These are phyloP conservation scores for Didymodactylos carnosus DNA, from an alignment of 2,888 invertebrate genomes.

Conservation along the genomic window DNA sequence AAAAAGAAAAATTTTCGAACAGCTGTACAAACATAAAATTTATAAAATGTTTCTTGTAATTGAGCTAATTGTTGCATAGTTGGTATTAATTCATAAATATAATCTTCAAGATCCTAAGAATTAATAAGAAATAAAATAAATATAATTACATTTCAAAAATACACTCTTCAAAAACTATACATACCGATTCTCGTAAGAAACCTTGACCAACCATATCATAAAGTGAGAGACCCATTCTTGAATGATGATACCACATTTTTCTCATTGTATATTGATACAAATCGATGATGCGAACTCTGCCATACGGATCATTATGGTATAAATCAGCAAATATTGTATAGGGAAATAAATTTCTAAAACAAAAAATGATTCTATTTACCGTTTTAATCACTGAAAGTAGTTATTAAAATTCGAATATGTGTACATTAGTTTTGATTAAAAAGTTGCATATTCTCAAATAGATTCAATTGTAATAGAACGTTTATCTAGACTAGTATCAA, in stretches of 20 bases:
- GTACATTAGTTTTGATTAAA: too few species aligned
- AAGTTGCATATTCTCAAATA: too few species aligned
- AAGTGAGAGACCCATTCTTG: slow-evolving; percentile 69
- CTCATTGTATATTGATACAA: slow-evolving; percentile 81
- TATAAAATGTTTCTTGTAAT: slow-evolving; percentile 73
- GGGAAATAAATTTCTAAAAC: slow-evolving; percentile 52
- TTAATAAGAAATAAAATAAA: slow-evolving; percentile 18
- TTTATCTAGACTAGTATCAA: too few species aligned
- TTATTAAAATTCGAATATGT: too few species aligned
- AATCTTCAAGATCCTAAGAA: slow-evolving; percentile 70
- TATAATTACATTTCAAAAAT: too few species aligned
- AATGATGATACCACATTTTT: slow-evolving; percentile 81
- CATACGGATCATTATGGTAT: slow-evolving; percentile 62
- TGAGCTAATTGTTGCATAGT: slow-evolving; percentile 72
- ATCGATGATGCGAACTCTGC: slow-evolving; percentile 64
- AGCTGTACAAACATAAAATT: slow-evolving; percentile 85
- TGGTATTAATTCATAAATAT: slow-evolving; percentile 75
- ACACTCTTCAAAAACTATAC: too few species aligned
- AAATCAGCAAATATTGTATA: slow-evolving; percentile 67
- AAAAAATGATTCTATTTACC: slow-evolving; percentile 1
- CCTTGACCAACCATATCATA: slow-evolving; percentile 83
- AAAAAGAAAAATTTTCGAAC: slow-evolving; percentile 88
- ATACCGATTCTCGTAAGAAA: slow-evolving; percentile 60
- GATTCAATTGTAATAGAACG: too few species aligned
- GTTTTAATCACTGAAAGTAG: not conserved